Evolutionary conservation across 2,888 invertebrate genomes (phyloP).

Genomic region (Temnothorax unifasciatus): DNA sequence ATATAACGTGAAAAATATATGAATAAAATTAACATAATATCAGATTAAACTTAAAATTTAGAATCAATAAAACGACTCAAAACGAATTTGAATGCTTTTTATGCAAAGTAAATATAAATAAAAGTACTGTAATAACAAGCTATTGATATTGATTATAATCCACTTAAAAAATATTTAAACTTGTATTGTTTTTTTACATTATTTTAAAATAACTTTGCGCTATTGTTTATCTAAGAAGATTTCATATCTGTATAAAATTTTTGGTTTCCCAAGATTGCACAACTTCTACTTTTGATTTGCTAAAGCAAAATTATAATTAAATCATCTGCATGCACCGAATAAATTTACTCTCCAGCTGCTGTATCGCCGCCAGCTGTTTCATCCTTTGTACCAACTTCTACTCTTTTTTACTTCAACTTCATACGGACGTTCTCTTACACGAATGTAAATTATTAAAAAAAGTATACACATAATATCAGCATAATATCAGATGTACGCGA

Average conservation of each 20-base stretch:
- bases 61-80: background rate
- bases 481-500: no score
- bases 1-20: background rate
- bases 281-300: constrained; percentile 30
- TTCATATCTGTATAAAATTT: constrained; percentile 35
- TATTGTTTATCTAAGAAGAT: background rate
- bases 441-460: constrained; percentile 31
- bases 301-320: constrained; percentile 42
- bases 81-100: background rate
- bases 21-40: background rate
- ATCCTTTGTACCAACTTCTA: constrained; percentile 20
- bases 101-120: constrained; percentile 24
- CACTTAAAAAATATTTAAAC: background rate
- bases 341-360: constrained; percentile 44
- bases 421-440: background rate
- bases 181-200: background rate
- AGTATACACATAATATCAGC: background rate
- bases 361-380: constrained; percentile 47
- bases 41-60: constrained; percentile 3
- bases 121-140: background rate
- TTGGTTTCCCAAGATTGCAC: constrained; percentile 23
- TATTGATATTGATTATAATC: background rate
- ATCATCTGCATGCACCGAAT: constrained; percentile 49
- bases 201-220: background rate
- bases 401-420: constrained; percentile 31